Percentiles rank a stretch among this genome's conserved stretches.
phyloP scores from a whole-genome alignment of 2,888 invertebrate genomes.

The Drosophila glabriapex region DNA sequence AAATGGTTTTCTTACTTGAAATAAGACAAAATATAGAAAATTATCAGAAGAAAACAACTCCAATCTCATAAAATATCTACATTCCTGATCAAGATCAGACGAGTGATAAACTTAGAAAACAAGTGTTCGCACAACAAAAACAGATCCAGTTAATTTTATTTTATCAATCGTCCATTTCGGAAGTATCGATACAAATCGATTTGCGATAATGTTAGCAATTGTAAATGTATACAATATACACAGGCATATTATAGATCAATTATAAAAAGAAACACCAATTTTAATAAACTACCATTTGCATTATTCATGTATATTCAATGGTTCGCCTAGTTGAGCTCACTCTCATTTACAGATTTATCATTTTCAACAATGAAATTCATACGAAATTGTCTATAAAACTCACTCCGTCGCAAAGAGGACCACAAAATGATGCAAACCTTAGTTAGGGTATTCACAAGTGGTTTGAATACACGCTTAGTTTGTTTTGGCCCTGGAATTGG shows the following conservation, averaged over 20 bases:
- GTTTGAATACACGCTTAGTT: slow-evolving; percentile 64
- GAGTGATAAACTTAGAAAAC: too few species aligned
- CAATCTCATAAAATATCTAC: background rate
- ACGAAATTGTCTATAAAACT: background rate
- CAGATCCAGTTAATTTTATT: background rate
- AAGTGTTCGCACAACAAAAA: too few species aligned
- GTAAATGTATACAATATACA: too few species aligned
- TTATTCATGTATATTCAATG: background rate
- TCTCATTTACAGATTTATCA: background rate
- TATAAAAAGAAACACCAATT: too few species aligned
- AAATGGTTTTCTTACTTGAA: background rate
- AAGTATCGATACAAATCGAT: background rate
- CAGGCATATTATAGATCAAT: too few species aligned
- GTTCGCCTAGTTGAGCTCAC: background rate
- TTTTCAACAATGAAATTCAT: background rate
- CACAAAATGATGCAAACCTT: background rate
- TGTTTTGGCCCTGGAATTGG: slow-evolving; percentile 58
- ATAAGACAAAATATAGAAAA: background rate
- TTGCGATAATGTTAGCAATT: too few species aligned
- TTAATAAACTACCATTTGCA: background rate
- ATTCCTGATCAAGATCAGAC: background rate
- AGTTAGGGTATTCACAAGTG: slow-evolving; percentile 42
- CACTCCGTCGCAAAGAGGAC: background rate
- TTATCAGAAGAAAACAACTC: accelerated
- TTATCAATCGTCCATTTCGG: background rate